Base-by-base conservation (phyloP, 23 tunicate genomes). In the Phallusia fumigata region DNA sequence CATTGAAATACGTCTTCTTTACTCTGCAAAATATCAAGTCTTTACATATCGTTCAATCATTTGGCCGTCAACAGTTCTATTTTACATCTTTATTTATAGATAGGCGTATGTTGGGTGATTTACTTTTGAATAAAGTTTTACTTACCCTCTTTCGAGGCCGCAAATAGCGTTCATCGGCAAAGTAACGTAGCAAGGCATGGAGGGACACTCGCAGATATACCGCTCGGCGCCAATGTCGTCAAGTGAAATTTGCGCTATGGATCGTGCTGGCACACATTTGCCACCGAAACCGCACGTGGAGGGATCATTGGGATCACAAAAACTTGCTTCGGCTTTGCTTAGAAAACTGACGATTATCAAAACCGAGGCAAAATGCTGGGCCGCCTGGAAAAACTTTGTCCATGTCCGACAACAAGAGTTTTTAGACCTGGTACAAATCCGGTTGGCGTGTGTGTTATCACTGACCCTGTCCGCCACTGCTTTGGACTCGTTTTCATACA, bases 301-400 rank as follows among this genome's bases (percentile, higher is more conserved):
- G 0, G 83, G 58, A 21, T 79, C 83, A 34, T 79, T 33, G 19
- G 83, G 83, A 34, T 79, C 73, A 73, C 83, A 79, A 52, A 79
- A 79, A 30, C 35, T 53, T 52, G 72, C 36, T 21, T 32, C 83
- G 69, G 13, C 69, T 58, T 58, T 58, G 69, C 11, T 3, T 3
- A 58, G 28, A 3, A 58, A 58, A 58, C 28, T 24, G 28, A 24
- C 11, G 28, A 58, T 21, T 21, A 58, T 24, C 28, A 58, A 58
- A 16, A 58, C 69, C 69, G 28, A 58, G 28, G 69, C 28, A 22
- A 58, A 22, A 6, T 24, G 1, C 28, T 58, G 69, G 69, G 69
- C 28, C 16, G 13, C 69, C 2, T 16, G 16, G 16, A 58, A 58
- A 58, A 58, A 16, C 13, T 13, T 58, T 58, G 69, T 24, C 69